Evolutionary conservation across 2,888 invertebrate species (phyloP), one percentile per base, ranked within the genome.

Genomic region (Ochlodes sylvanus): DNA sequence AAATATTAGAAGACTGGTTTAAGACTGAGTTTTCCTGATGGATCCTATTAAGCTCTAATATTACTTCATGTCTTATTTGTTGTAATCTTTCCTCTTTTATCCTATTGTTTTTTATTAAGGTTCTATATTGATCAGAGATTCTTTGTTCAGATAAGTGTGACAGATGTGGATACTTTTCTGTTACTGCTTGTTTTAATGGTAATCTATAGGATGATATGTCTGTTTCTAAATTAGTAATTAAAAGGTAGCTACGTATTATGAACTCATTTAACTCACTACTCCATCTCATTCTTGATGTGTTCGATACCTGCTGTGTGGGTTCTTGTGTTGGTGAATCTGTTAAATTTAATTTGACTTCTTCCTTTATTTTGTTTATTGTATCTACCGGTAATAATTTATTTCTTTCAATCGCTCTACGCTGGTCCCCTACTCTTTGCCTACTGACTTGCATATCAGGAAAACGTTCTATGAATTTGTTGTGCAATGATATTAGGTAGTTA

Each of bases 351-450:
- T 58, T 15, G 0, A 27, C 41, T 52, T 63, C 54, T 3, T 44
- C 60, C 67, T 64, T 63, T 17, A 71, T 67, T 14, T 42, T 14
- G 5, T 57, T 44, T n/a, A 68, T 17, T 32, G 21, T 54, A 27
- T 64, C n/a, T 64, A 65, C 34, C 38, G 63, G 32, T 55, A 70
- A 17, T 34, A 69, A 34, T 60, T 69, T 70, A 57, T 72, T 74
- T 14, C 67, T 72, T 12, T 71, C 34, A 50, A 76, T 74, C 17
- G 70, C 70, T 63, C 73, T 56, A 50, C 70, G 68, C 69, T 75
- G 73, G 17, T 75, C 76, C 7, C 73, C 69, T 50, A 75, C 17
- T 57, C 74, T 68, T 56, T 75, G 75, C 55, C 69, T 72, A 2
- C 74, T 67, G 0, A 70, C 72, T 55, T 71, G 47, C 52, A 74